These are phyloP conservation scores for Rattus norvegicus DNA, from an alignment of 2,113 vertebrate species.

Conservation along the genomic window DNA sequence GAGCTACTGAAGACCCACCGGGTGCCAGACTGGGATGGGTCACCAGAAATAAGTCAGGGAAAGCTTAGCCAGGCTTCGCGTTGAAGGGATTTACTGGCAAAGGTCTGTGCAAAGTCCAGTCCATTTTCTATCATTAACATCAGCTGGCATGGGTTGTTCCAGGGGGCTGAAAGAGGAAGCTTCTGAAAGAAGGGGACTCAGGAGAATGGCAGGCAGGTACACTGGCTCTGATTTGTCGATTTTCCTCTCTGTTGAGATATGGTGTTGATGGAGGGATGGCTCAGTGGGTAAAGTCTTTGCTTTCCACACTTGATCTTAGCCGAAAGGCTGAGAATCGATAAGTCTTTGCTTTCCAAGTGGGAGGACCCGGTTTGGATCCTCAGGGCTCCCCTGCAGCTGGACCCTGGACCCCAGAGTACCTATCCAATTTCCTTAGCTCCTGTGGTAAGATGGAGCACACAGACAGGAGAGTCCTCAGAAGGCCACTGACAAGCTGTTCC, in stretches of 20 bases:
- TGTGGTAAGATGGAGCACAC: neutral
- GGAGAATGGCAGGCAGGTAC: neutral
- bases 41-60: neutral
- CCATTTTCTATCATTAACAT: neutral
- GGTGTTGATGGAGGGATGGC: neutral
- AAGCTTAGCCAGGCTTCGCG: neutral
- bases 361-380: neutral
- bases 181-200: neutral
- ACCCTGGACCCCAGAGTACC: no score
- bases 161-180: neutral
- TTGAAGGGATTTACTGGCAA: neutral
- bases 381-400: neutral
- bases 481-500: neutral
- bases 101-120: neutral
- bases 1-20: neutral
- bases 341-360: neutral
- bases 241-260: neutral
- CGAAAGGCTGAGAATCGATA: no score
- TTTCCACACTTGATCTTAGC: no score
- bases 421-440: neutral
- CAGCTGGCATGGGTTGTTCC: neutral
- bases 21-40: neutral
- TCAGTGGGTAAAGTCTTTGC: neutral
- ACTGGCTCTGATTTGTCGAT: neutral
- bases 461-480: neutral